These are phyloP conservation scores for human DNA, from an alignment of 2,113 vertebrate genomes.

Conservation along the genomic window GRCh38 chrX:142793501-142794000, in stretches of 20 bases:
- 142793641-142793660: not conserved
- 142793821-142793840: not conserved
- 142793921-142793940: not conserved
- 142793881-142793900: not conserved
- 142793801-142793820: not conserved
- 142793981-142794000: not conserved
- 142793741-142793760: not conserved
- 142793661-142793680: not conserved
- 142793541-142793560: not conserved
- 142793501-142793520: not conserved
- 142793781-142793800: not conserved
- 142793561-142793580: not conserved
- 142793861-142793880: not conserved
- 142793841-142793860: not conserved
- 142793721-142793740: not conserved
- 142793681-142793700: not conserved
- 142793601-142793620: not conserved
- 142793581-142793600: not conserved
- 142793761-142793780: not conserved
- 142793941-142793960: not conserved
- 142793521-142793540: not conserved
- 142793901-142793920: not conserved
- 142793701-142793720: not conserved
- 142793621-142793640: not conserved
- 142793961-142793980: not conserved